These are phyloP conservation scores for Adrianichthys oophorus DNA, from an alignment of 2,797 vertebrate genomes.

Conservation along the genomic window DNA sequence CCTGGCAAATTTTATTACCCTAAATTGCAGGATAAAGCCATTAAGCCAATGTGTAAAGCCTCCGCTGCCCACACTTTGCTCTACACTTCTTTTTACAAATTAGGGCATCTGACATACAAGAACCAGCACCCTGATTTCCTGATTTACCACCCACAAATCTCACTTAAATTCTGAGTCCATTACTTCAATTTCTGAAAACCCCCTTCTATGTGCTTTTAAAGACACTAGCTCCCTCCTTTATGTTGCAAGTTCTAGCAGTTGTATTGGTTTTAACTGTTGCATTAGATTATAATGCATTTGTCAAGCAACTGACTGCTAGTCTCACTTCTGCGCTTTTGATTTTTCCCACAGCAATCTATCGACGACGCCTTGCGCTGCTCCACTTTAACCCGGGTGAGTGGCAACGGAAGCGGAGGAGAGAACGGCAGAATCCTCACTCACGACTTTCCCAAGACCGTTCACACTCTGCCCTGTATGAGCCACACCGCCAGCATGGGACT, in stretches of 20 bases:
- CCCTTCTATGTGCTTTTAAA: slow-evolving; percentile 11
- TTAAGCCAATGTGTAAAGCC: slow-evolving; percentile 53
- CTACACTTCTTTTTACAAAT: slow-evolving; percentile 51
- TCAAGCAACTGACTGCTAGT: background rate
- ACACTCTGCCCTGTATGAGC: slow-evolving; percentile 98
- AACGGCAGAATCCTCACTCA: slow-evolving; percentile 97
- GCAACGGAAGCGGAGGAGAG: slow-evolving; percentile 85
- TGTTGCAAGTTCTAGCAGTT: slow-evolving; percentile 12
- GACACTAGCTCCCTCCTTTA: too few relatives aligned
- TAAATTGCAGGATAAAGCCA: slow-evolving; percentile 47
- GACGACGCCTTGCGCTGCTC: slow-evolving; percentile 97
- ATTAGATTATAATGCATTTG: slow-evolving; percentile 9
- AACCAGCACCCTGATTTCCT: slow-evolving; percentile 13
- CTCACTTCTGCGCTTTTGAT: slow-evolving; percentile 14
- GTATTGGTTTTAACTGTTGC: slow-evolving; percentile 21
- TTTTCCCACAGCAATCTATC: slow-evolving; percentile 92
- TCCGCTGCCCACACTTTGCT: slow-evolving; percentile 42
- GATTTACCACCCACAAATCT: slow-evolving; percentile 34
- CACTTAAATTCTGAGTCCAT: slow-evolving; percentile 30
- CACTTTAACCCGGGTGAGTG: slow-evolving; percentile 91
- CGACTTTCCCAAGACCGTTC: slow-evolving; percentile 96
- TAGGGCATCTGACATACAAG: slow-evolving; percentile 27
- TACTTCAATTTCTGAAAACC: slow-evolving; percentile 26
- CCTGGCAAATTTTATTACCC: slow-evolving; percentile 54
- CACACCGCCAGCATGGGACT: slow-evolving; percentile 96